A percentile compares a stretch with the other conserved stretches of the same genome.
phyloP scores from a whole-genome alignment of 2,797 vertebrate genomes.

The Peromyscus aztecus region DNA sequence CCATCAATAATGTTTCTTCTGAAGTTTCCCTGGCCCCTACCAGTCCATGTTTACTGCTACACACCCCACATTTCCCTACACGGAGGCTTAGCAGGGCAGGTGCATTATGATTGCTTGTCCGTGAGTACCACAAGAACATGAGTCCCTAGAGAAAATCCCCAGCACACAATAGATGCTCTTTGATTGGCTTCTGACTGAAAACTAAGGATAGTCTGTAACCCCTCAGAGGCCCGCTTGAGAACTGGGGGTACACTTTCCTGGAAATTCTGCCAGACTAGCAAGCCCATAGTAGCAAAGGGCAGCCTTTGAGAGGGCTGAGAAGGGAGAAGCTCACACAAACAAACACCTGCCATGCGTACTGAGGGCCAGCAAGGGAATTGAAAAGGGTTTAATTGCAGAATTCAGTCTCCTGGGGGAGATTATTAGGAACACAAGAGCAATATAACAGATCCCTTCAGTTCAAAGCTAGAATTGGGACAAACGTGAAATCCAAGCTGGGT shows the following conservation, averaged over 20 bases:
- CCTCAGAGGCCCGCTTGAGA: neutral
- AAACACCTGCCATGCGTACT: neutral
- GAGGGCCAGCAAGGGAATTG: neutral
- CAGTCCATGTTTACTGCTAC: neutral
- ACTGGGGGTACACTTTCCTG: neutral
- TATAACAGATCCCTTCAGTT: neutral
- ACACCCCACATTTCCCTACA: neutral
- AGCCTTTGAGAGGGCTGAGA: neutral
- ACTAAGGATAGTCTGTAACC: neutral
- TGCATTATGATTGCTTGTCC: neutral
- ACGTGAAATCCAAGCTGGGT: neutral
- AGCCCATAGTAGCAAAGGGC: neutral
- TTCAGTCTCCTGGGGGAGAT: neutral
- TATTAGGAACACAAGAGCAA: neutral
- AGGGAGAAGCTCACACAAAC: neutral
- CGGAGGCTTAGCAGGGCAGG: neutral
- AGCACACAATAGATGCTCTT: neutral
- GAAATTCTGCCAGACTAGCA: neutral
- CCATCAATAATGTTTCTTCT: neutral
- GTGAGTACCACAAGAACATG: neutral
- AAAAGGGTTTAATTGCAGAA: neutral
- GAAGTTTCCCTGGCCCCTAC: neutral
- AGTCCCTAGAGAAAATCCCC: neutral
- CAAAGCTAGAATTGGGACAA: conserved; percentile 8
- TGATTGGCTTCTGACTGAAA: neutral